phyloP scores from a whole-genome alignment of 2,888 invertebrate genomes.

The Eulithis testata region DNA sequence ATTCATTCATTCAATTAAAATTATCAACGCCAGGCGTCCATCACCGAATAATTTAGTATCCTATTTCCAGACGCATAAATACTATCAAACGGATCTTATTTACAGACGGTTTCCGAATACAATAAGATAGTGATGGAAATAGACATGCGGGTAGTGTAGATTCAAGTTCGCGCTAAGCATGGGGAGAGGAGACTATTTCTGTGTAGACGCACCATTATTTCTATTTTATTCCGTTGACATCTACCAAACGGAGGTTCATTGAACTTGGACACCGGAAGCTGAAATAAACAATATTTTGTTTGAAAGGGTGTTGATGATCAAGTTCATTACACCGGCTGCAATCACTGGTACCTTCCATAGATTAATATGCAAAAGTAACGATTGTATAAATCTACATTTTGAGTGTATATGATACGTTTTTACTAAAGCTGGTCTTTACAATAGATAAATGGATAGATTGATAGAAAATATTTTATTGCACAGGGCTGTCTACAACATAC shows the following conservation, averaged over 20 bases:
- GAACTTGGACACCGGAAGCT: conserved; percentile 43
- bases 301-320: conserved; percentile 32
- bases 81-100: conserved; percentile 44
- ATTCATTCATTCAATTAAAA: no score
- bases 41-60: conserved; percentile 25
- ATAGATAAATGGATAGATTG: no score
- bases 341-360: not conserved
- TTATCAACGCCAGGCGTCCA: conserved; percentile 1
- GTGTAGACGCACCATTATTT: conserved; percentile 68
- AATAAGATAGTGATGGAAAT: conserved; percentile 78
- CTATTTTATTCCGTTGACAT: conserved; percentile 71
- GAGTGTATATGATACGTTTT: no score
- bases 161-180: conserved; percentile 77
- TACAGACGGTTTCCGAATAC: conserved; percentile 70
- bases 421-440: no score
- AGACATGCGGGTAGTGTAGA: conserved; percentile 72
- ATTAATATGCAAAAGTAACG: no score
- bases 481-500: no score
- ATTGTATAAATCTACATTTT: no score
- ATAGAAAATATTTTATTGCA: no score
- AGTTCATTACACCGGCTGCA: conserved; percentile 22
- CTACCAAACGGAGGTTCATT: conserved; percentile 53
- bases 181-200: conserved; percentile 78
- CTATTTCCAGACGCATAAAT: conserved; percentile 39
- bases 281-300: conserved; percentile 39